phyloP scores from a whole-genome alignment of 2,797 vertebrate genomes.

The Pristis pectinata region DNA sequence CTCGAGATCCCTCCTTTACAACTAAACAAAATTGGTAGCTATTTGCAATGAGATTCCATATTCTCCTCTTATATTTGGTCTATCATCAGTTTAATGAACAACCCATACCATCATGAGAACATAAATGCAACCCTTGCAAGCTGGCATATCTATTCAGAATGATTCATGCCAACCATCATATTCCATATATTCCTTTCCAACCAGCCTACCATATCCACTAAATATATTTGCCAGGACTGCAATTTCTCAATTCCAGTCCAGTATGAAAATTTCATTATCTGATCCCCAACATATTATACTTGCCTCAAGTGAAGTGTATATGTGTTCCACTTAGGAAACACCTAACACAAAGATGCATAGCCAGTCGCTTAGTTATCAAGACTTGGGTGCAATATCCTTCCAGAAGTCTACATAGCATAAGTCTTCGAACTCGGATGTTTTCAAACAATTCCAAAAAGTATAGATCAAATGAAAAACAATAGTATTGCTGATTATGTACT shows the following conservation, averaged over 20 bases:
- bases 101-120: neutral
- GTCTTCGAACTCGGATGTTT: neutral
- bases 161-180: neutral
- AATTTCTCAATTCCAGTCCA: neutral
- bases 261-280: neutral
- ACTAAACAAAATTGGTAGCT: neutral
- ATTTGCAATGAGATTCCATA: neutral
- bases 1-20: neutral
- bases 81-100: neutral
- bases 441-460: neutral
- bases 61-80: neutral
- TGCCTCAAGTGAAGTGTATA: neutral
- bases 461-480: neutral
- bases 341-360: neutral
- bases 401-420: neutral
- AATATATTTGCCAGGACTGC: neutral
- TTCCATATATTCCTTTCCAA: neutral
- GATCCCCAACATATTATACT: neutral
- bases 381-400: neutral
- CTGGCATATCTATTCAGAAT: neutral
- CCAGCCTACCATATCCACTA: neutral
- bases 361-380: conserved; percentile 10
- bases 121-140: neutral
- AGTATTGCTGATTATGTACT: neutral
- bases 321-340: neutral